Evolutionary conservation across 2,113 vertebrate genomes (phyloP).

Genomic region (Apodemus sylvaticus): DNA sequence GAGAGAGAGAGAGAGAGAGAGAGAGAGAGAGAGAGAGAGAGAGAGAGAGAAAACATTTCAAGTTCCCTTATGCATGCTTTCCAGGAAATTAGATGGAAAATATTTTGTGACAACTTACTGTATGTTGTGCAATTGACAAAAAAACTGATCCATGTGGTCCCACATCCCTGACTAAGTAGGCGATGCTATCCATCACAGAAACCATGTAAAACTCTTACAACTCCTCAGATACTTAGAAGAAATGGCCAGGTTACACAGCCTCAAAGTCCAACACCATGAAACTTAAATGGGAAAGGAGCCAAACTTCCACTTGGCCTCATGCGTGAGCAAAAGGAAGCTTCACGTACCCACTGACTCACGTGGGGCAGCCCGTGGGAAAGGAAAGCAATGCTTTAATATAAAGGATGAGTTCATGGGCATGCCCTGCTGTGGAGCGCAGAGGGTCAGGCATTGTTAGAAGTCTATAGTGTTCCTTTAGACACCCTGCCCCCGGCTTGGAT

Average conservation of each 20-base stretch:
- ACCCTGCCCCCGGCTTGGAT: neutral
- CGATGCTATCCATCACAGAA: too few relatives aligned
- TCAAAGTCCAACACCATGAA: constrained; percentile 20
- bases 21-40: too few relatives aligned
- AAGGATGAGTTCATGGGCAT: rapidly evolving
- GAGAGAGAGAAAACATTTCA: neutral
- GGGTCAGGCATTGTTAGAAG: too few relatives aligned
- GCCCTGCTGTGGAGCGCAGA: neutral
- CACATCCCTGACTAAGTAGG: neutral
- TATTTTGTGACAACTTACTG: neutral
- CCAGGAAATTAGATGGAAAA: constrained; percentile 22
- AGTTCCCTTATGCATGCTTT: constrained; percentile 32
- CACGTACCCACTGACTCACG: neutral
- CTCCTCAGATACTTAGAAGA: neutral
- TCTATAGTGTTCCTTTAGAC: neutral
- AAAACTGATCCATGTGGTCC: neutral
- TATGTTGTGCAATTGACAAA: neutral
- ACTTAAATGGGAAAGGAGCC: constrained; percentile 62
- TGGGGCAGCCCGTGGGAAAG: neutral
- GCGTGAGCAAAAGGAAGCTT: constrained; percentile 55
- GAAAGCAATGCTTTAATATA: neutral
- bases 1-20: too few relatives aligned
- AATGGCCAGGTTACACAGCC: neutral
- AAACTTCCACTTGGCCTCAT: constrained; percentile 50
- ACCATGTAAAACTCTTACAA: neutral